Evolutionary conservation across 2,888 invertebrate genomes (phyloP), one percentile per base, ranked within the genome.

Genomic region (Drosophila buzzatii): DNA sequence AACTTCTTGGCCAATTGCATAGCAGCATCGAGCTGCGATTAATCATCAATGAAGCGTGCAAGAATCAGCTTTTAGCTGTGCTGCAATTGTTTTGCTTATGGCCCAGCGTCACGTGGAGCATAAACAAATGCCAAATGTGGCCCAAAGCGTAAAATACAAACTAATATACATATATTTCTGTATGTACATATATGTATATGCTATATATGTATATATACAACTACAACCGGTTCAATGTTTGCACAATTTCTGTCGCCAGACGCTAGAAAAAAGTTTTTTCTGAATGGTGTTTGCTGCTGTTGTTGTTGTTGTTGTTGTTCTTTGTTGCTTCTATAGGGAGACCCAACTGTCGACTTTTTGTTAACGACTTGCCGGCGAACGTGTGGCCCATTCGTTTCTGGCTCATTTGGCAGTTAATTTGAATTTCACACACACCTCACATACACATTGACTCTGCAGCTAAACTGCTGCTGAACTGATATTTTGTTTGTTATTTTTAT

Each of bases 221-320:
- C 85, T 84, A 89, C 78, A 90, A 85, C 85, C 85, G 85, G 85
- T 90, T 90, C 86, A 85, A 82, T 85, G 86, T 90, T 90, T 85
- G 89, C 89, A 90, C 90, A 90, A 81, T 72, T 72, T 69, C 56
- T 69, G 88, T 85, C 90, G 83, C 88, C 90, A 89, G 85, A 73
- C 82, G 67, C 41, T 70, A 20, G 41, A 45, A 45, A 55, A 81
- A 76, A 69, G 7, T 20, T 35, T 87, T 79, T 84, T 79, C 82
- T 84, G 88, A 89, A 87, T 84, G 84, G 76, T 7, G 67, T 41
- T 53, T 35, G 37, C 14, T 42, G 18, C 39, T 41, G n/a, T 3
- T 33, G 14, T 23, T 23, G 23, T 23, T 23, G 20, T 2, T 20
- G 23, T 23, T 23, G 23, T 23, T n/a, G n/a, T 20, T 60, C 33